phyloP scores from a whole-genome alignment of 1,140 invertebrate species.

The Zaprionus camerounensis region DNA sequence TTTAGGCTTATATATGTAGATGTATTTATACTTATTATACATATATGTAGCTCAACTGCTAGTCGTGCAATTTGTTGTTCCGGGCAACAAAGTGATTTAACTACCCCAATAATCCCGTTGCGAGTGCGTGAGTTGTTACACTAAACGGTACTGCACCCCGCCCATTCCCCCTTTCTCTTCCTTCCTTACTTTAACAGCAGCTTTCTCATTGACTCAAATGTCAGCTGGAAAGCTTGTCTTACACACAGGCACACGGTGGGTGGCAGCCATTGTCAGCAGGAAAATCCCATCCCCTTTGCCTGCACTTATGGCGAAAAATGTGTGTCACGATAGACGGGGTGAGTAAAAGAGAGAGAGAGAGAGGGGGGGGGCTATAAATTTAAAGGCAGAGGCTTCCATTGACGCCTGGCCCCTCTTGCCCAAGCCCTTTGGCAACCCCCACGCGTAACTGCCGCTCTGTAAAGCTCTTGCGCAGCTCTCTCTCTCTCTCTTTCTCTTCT shows the following conservation, averaged over 20 bases:
- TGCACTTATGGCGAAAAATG: conserved; percentile 9
- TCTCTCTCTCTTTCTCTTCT: background rate
- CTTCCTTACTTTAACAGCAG: background rate
- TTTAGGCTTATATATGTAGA: background rate
- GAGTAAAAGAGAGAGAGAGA: background rate
- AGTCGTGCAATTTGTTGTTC: background rate
- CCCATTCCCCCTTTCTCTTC: background rate
- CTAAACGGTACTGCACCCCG: conserved; percentile 4
- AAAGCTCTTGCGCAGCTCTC: conserved; percentile 18
- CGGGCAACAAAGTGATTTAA: background rate
- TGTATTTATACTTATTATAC: background rate
- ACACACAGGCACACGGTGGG: background rate
- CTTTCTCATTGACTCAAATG: conserved; percentile 13
- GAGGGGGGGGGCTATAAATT: background rate
- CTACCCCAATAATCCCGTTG: conserved; percentile 17
- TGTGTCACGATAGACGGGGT: conserved; percentile 34
- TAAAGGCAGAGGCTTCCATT: conserved; percentile 26
- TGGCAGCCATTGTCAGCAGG: background rate
- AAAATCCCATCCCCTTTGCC: background rate
- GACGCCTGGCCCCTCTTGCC: background rate
- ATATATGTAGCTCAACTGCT: background rate
- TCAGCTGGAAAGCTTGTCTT: conserved; percentile 20
- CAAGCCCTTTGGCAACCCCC: background rate
- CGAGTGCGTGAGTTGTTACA: conserved; percentile 40
- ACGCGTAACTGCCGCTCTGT: background rate